A percentile compares a stretch with the other conserved stretches of the same genome.
phyloP scores from a whole-genome alignment of 1,140 invertebrate genomes.

The Pygmarrhopalites habei region DNA sequence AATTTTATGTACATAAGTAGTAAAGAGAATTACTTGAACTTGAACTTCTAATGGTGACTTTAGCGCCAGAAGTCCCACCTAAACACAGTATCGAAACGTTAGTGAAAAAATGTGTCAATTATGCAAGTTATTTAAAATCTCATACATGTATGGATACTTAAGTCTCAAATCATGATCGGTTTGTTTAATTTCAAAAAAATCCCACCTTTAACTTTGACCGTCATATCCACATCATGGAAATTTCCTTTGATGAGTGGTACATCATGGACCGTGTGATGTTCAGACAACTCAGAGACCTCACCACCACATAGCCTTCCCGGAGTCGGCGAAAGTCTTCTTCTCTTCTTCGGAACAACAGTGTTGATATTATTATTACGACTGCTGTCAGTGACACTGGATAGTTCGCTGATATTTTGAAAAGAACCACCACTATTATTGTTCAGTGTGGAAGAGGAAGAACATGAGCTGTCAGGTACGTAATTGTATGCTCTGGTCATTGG shows the following conservation, averaged over 20 bases:
- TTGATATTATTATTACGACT: not conserved
- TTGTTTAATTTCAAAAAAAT: too few species aligned
- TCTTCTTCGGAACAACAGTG: conserved; percentile 34
- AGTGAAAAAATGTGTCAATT: too few species aligned
- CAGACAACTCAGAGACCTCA: conserved; percentile 34
- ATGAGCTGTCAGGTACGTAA: not conserved
- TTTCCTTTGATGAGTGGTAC: conserved; percentile 4
- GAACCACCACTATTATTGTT: not conserved
- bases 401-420: not conserved
- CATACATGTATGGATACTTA: too few species aligned
- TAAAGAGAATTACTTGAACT: not conserved
- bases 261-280: not conserved
- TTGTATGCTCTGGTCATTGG: not conserved
- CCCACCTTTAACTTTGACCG: conserved; percentile 31
- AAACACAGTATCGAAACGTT: too few species aligned
- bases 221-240: conserved; percentile 37
- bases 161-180: too few species aligned
- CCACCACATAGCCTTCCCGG: conserved; percentile 33
- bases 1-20: too few species aligned
- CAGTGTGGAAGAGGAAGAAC: too few species aligned
- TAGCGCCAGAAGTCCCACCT: conserved; percentile 30
- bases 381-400: not conserved
- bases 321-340: conserved; percentile 31
- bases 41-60: conserved; percentile 31
- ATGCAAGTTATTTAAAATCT: too few species aligned